A percentile compares a stretch with the other conserved stretches of the same genome.
Evolutionary conservation across 2,113 vertebrate genomes (phyloP).

Genomic region (Lampris megalopsis): DNA sequence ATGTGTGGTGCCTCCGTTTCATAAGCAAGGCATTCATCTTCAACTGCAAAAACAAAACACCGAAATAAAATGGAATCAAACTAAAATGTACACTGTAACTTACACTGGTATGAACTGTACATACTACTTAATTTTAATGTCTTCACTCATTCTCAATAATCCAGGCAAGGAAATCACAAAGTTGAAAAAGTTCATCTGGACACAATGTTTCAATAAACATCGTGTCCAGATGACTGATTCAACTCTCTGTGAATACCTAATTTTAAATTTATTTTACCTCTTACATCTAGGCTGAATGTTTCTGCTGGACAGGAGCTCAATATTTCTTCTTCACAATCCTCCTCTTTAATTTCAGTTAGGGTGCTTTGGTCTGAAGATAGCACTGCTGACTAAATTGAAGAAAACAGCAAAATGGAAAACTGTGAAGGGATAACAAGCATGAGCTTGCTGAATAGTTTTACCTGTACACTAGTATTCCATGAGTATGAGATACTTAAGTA

Average conservation of each 20-base stretch:
- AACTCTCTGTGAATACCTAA: no score
- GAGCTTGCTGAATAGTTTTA: background rate
- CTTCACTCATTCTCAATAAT: background rate
- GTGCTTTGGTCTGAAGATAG: conserved; percentile 14
- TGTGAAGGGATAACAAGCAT: background rate
- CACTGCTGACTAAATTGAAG: conserved; percentile 36
- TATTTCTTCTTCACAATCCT: conserved; percentile 38
- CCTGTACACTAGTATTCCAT: background rate
- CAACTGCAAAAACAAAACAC: conserved; percentile 27
- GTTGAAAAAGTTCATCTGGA: no score
- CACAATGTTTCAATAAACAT: no score
- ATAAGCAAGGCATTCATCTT: background rate
- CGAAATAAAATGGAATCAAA: background rate
- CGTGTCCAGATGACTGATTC: no score
- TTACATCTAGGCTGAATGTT: conserved; percentile 3
- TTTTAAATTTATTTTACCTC: conserved; percentile 29
- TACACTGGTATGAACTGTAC: background rate
- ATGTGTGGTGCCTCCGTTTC: conserved; percentile 26
- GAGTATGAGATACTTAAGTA: background rate
- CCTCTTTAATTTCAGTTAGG: conserved; percentile 53
- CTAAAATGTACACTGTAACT: background rate
- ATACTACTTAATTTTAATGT: background rate
- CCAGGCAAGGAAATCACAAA: no score
- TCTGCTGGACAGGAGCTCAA: conserved; percentile 26
- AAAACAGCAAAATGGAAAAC: background rate